Conservation (phyloP, 2,113 vertebrate species). For the Isurus oxyrinchus region DNA sequence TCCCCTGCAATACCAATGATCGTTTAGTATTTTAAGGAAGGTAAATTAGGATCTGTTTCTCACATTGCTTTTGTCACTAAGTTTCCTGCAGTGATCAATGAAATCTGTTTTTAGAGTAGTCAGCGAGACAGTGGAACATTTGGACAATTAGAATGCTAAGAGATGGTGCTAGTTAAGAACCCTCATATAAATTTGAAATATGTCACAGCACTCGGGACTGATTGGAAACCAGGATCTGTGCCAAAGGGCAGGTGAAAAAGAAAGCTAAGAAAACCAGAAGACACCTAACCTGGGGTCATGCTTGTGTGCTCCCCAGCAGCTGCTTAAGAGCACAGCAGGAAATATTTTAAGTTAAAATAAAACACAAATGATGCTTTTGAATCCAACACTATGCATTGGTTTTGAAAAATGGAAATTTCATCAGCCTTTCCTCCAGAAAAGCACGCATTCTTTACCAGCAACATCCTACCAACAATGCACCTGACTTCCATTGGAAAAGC, state of each 20-base stretch:
- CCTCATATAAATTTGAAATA: background rate
- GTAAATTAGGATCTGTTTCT: background rate
- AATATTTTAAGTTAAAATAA: background rate
- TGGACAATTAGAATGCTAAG: background rate
- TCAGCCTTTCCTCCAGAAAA: background rate
- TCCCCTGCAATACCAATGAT: slow-evolving; percentile 62
- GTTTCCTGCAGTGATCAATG: background rate
- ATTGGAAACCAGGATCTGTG: background rate
- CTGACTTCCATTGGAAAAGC: background rate
- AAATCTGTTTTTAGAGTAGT: background rate
- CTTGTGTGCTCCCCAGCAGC: background rate
- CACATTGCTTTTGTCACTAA: background rate
- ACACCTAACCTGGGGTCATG: background rate
- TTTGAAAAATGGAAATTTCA: background rate
- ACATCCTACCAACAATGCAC: background rate
- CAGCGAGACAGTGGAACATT: background rate
- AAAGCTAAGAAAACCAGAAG: background rate
- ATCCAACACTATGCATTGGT: background rate
- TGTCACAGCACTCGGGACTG: background rate
- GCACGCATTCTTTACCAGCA: background rate
- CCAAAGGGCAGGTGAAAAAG: background rate
- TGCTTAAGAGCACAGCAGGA: background rate
- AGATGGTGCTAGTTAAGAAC: background rate
- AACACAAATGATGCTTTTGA: background rate
- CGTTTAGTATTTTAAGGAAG: background rate